A percentile compares a stretch with the other conserved stretches of the same genome.
phyloP scores from a whole-genome alignment of 2,888 invertebrate genomes.

The Orthosia gracilis region DNA sequence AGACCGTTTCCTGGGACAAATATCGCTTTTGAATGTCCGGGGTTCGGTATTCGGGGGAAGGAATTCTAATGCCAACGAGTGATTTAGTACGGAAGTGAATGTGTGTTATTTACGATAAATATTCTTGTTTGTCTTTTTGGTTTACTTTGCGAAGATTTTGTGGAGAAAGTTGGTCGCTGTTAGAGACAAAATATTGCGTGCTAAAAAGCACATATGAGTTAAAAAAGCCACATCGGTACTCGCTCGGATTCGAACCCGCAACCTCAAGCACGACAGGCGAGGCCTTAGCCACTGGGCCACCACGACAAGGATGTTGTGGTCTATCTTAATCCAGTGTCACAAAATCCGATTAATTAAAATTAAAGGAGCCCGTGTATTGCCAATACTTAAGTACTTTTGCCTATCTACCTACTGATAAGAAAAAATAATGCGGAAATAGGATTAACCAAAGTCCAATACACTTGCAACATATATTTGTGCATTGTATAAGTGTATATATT shows the following conservation, averaged over 20 bases:
- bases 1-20: constrained; percentile 33
- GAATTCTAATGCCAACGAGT: constrained; percentile 42
- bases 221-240: too few species aligned
- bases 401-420: constrained; percentile 1
- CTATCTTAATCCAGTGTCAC: background rate
- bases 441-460: constrained; percentile 8
- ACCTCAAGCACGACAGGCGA: too few species aligned
- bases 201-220: too few species aligned
- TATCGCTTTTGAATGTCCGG: constrained; percentile 42
- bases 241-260: too few species aligned
- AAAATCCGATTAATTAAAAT: background rate
- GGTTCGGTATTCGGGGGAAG: constrained; percentile 1
- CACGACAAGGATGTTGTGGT: background rate
- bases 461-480: too few species aligned
- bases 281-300: too few species aligned
- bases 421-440: constrained; percentile 7
- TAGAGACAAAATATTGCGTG: background rate
- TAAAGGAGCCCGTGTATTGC: background rate
- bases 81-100: constrained; percentile 39
- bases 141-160: background rate
- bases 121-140: constrained; percentile 4
- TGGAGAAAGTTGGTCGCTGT: too few species aligned
- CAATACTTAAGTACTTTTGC: background rate
- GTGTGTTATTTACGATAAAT: background rate
- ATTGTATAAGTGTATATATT: too few species aligned